Evolutionary conservation across 2,797 vertebrate species (phyloP), one percentile per base, ranked within the genome.

Genomic region (Micromesistius poutassou): DNA sequence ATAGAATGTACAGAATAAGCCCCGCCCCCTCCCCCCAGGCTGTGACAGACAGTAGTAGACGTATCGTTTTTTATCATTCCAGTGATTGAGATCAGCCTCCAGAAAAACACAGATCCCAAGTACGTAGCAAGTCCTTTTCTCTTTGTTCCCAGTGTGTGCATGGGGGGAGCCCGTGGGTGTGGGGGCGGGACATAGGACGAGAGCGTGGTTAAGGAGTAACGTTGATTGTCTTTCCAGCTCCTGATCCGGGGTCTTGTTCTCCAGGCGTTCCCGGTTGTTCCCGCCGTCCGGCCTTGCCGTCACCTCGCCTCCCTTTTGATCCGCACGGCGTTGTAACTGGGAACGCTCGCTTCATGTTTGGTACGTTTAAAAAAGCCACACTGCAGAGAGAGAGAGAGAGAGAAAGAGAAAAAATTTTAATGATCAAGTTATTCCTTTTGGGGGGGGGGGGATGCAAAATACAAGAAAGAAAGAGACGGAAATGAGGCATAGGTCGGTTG

Each of bases 191-290:
- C 50, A n/a, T 2, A 50, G 40, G 40, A 42, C n/a, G n/a, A n/a
- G n/a, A n/a, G n/a, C n/a, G 78, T 62, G 73, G 76, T 91, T 94
- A n/a, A 98, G 50, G 96, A 97, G 87, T 96, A 97, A 88, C 95
- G 90, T 91, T 88, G 76, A 14, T 89, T 83, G 77, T 89, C 84
- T 5, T 94, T 96, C 98, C 97, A 98, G 80, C 94, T 97, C 62
- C 96, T 97, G 93, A 96, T 92, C 97, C 97, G 98, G 79, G 96
- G 94, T n/a, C 88, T 97, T 98, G 93, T 96, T 97, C 85, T 96
- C 95, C 72, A 88, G 81, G 81, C 91, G 91, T 80, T 94, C 93
- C 79, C 86, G 86, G 62, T 91, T 92, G 22, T n/a, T 81, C 84
- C 73, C 94, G 95, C 35, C 89, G 95, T 33, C 89, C 91, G 14